Base-by-base conservation (phyloP, 2,888 invertebrate species). In the Leptothorax acervorum region DNA sequence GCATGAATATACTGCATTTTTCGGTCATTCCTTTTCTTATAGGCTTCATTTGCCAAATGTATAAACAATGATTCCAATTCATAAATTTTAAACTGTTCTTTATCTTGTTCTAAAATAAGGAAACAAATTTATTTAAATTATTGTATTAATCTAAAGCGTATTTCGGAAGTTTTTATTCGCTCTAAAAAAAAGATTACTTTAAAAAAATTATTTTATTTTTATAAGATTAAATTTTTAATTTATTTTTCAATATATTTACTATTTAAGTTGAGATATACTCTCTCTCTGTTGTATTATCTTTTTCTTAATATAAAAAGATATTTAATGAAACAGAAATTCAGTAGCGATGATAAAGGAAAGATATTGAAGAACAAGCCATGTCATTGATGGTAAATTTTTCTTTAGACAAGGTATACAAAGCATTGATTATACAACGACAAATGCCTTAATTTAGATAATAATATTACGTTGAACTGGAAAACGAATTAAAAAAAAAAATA, bases 91-190 rank as follows among this genome's bases (percentile, higher is more conserved):
- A 79, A 71, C 1, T 79, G 39, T 1, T 79, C 60, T 45, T 4
- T 28, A 55, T 79, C 60, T 79, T 51, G 18, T 3, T 39, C 79
- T 79, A 6, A 2, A 70, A 62, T 5, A 68, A 0, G 11, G 2
- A 57, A 35, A 0, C 12, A 35, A 8, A 78, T 51, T n/a, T 63
- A 79, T 76, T 68, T 62, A n/a, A 84, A 55, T 12, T 35, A 39
- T n/a, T 42, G 39, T 53, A 53, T 71, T 23, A 23, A 5, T n/a
- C 48, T 3, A 39, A 35, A 15, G 1, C 1, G n/a, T n/a, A 68
- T 11, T 1, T 45, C 28, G 0, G 15, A 48, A 8, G 4, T 51
- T 51, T 71, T 4, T 45, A 28, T 60, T 9, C 3, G 5, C 1
- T 23, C 5, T 31, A 35, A 12, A 68, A 79, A 12, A 51, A 11